phyloP scores from a whole-genome alignment of 1,140 invertebrate genomes.

The Venturia canescens region DNA sequence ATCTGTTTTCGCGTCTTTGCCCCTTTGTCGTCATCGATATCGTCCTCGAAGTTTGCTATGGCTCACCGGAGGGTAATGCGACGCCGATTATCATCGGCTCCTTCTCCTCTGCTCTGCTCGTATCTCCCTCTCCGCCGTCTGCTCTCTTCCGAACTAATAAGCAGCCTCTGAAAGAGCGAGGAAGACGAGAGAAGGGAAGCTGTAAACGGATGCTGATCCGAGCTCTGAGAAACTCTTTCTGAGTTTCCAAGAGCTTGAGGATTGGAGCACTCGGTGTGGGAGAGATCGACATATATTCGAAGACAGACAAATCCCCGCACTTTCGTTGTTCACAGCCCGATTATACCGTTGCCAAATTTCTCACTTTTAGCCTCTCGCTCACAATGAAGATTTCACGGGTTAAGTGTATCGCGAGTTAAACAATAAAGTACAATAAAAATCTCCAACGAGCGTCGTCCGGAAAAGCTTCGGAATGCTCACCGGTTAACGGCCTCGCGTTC shows the following conservation, averaged over 20 bases:
- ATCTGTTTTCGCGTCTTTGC: neutral
- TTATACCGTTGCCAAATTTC: no score
- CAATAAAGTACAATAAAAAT: neutral
- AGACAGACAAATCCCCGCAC: no score
- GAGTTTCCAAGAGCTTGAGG: no score
- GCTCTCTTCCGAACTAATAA: neutral
- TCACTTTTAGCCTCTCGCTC: no score
- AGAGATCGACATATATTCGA: no score
- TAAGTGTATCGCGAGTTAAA: no score
- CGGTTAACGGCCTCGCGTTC: constrained; percentile 55
- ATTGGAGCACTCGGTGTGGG: no score
- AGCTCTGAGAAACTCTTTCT: no score
- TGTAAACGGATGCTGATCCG: no score
- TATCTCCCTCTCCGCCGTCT: neutral
- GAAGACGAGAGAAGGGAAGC: no score
- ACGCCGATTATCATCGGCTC: constrained; percentile 13
- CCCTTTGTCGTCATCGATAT: neutral
- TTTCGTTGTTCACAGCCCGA: no score
- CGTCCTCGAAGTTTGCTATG: constrained; percentile 1
- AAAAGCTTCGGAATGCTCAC: neutral
- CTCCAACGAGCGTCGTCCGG: neutral
- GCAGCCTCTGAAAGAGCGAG: neutral
- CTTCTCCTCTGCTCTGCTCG: neutral
- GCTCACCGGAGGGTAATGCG: constrained; percentile 6
- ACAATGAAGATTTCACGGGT: no score